Base-by-base conservation (phyloP, 2,113 vertebrate genomes). In the Engraulis encrasicolus region DNA sequence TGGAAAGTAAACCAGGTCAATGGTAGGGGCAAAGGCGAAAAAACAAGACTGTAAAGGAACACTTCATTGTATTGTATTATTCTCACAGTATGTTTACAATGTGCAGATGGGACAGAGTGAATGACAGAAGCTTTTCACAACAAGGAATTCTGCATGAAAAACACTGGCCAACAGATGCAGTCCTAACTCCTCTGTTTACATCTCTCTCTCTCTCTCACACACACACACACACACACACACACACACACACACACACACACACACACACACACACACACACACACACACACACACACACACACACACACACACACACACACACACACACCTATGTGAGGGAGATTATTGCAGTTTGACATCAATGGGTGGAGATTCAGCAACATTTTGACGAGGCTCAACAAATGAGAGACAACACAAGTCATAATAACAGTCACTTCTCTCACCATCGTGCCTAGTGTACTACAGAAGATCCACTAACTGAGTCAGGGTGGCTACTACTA, bases 231-330 rank as follows among this genome's bases (percentile, higher is more conserved):
- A n/a, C n/a, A n/a, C n/a, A n/a, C n/a, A n/a, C n/a, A 78, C 15
- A 14, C 66, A 83, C 15, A 82, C 50, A 36, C 37, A 50, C 5
- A 17, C 82, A 52, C 7, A 17, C 19, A 14, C 66, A 61, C 20
- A 45, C 23, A 12, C 20, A 18, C 11, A 20, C 20, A 2, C 12
- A 20, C 37, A 12, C 50, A 40, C 23, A 20, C 7, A 9, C 45
- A n/a, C 12, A 19, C 80, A 81, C 80, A 81, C 20, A 58, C 1
- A 58, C 52, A 58, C 20, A 58, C 15, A 52, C 17, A 52, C 50
- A 52, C 50, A 52, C 50, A 52, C 78, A 81, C 81, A 82, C 50
- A 52, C 50, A 52, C 50, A 52, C 50, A 54, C 50, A 54, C 50
- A 54, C 19, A 19, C 7, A 58, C 11, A 66, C 9, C 58, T 66